Base-by-base conservation (phyloP, 2,888 invertebrate genomes). In the Neuroscelio doddi region DNA sequence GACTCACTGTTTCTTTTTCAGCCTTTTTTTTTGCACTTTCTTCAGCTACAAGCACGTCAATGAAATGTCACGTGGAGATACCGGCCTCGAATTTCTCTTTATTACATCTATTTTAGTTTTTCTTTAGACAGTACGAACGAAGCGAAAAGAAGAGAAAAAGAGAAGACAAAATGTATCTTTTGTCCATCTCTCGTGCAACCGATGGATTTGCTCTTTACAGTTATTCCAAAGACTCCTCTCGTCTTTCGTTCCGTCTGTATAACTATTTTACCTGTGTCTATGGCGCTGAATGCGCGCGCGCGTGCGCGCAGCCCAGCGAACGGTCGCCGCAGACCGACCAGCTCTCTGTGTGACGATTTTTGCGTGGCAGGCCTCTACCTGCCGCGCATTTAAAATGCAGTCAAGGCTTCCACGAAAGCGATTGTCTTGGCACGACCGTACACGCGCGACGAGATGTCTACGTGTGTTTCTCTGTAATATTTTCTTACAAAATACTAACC, bases 371-470 rank as follows among this genome's bases (percentile, higher is more conserved):
- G 66, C 69, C 66, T 72, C 67, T 78, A 71, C 72, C 74, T 74
- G 76, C 63, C 69, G 64, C 52, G 76, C 73, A 71, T 73, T 77
- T 73, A 71, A 76, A 76, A 71, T 69, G 68, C 66, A 68, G 70
- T 71, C 73, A 68, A 75, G 74, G 70, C 70, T 77, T 76, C 72
- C 68, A 72, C 62, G 72, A 70, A 74, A 77, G 66, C 74, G 71
- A 75, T 73, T 73, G 73, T 73, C 68, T 71, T 59, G 63, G 30
- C 41, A 41, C 51, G 41, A 51, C 7, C 41, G 32, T 30, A n/a
- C n/a, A n/a, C n/a, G n/a, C n/a, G 21, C 30, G 45, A 21, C 45
- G 45, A 32, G 45, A 45, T 45, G 30, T 15, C 8, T 10, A 21
- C 45, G 45, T 41, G 41, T 41, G 41, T 24, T 30, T 41, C 41